Conservation (phyloP, 2,113 vertebrate species). For the Oreochromis niloticus region DNA sequence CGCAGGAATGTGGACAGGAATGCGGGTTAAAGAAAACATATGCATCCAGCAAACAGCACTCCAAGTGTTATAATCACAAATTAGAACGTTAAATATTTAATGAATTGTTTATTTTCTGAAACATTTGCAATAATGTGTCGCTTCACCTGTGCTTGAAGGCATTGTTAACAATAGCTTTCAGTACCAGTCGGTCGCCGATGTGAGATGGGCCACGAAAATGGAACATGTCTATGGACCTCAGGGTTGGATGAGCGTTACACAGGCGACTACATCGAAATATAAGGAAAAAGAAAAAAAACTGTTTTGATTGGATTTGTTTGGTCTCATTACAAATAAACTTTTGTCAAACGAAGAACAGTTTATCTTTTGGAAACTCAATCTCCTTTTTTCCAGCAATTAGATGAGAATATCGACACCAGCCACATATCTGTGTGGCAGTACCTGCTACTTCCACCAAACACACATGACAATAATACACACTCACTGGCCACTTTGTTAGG, state of each 20-base stretch:
- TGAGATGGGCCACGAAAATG: conserved; percentile 93
- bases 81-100: background rate
- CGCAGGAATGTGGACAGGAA: conserved; percentile 51
- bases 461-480: background rate
- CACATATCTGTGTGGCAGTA: background rate
- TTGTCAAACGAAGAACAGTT: background rate
- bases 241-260: conserved; percentile 84
- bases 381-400: background rate
- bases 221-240: conserved; percentile 96
- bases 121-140: background rate
- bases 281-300: fast-evolving
- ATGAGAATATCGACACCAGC: background rate
- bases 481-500: background rate
- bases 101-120: background rate
- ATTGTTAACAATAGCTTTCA: conserved; percentile 97
- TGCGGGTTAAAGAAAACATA: conserved; percentile 3
- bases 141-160: conserved; percentile 88
- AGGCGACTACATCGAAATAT: conserved; percentile 75
- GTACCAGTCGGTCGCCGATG: conserved; percentile 87
- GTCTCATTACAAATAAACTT: background rate
- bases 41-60: background rate
- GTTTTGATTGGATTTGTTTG: background rate
- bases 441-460: background rate
- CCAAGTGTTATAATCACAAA: background rate
- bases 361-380: background rate